Evolutionary conservation across 2,888 invertebrate genomes (phyloP), one percentile per base, ranked within the genome.

Genomic region (Melipona bicolor): DNA sequence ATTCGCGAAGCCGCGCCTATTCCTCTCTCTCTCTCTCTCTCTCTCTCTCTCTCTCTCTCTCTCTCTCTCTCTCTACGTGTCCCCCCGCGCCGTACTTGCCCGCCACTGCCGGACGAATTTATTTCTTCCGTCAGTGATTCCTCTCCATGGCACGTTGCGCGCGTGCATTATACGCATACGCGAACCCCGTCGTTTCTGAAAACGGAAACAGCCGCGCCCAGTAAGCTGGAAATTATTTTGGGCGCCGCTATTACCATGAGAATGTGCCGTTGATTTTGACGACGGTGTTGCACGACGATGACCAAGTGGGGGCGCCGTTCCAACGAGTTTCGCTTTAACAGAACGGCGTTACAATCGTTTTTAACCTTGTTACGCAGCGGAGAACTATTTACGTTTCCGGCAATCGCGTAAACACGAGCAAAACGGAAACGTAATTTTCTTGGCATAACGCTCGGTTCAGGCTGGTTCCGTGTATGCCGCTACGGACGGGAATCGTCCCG

Each of bases 121-220:
- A 88, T 89, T 83, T 87, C 83, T 88, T 86, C 87, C 87, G 87
- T 84, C 78, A 56, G 76, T 83, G 85, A 81, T 79, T 77, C 68
- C 81, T 81, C 77, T 77, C 77, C 70, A 64, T 62, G 81, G 64
- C 79, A 64, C 74, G 77, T 56, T 67, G 70, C 82, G 69, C 77
- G 54, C 76, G 74, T 76, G 83, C 72, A 83, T 84, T 84, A 81
- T 81, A 81, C 77, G 78, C 74, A 62, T 49, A 56, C 65, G 56
- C 64, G 65, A n/a, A 15, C 67, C 49, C 59, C 19, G 56, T 56
- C 64, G 75, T 27, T 61, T 36, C 68, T 65, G 77, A 64, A 78
- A 83, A 81, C 85, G 78, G 79, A 87, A 87, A 76, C 77, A 74
- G 76, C 83, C 81, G 79, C 69, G 78, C 62, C 71, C 77, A 72